Base-by-base conservation (phyloP, 2,888 invertebrate species). In the Synanthedon vespiformis region DNA sequence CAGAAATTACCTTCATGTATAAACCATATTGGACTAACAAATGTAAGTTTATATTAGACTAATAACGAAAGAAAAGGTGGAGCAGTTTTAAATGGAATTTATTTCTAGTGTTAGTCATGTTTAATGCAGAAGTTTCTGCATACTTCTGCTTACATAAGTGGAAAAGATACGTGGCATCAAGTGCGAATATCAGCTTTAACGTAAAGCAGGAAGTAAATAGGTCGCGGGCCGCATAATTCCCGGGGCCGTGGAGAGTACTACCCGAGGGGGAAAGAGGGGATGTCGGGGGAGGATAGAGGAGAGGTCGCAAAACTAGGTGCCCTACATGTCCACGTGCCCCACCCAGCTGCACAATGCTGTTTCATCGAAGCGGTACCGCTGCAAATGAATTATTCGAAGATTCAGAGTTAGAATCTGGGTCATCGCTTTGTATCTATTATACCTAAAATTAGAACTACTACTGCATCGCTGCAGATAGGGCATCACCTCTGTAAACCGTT, bases 191-290 rank as follows among this genome's bases (percentile, higher is more conserved):
- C 53, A 58, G 61, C 63, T 64, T 71, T 73, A 10, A 74, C 69
- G 67, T 75, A 73, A 73, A 71, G 67, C 63, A 67, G 67, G 66
- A 74, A 75, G 70, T 70, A 80, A 72, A 75, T 81, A 74, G 82
- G 83, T 80, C 81, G 68, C 56, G 53, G 56, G 53, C 56, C 10
- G 62, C 57, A 54, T 34, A 34, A n/a, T 34, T 10, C 34, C 34
- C 51, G 59, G 59, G 55, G 57, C 57, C 53, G 44, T 56, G 58
- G 58, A 53, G 51, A 8, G 52, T 57, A 49, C 49, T 53, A 56
- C 58, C 51, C 52, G 55, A 56, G 27, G 53, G 54, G 34, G 34
- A 34, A 34, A 34, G 34, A 34, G 34, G 34, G 34, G 8, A 34
- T 34, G 10, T 10, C 34, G 34, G 34, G 51, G 50, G 49, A 40